Percentiles rank a stretch among this genome's conserved stretches.
phyloP scores from a whole-genome alignment of 2,797 vertebrate species.

The Premnoplex brunnescens region DNA sequence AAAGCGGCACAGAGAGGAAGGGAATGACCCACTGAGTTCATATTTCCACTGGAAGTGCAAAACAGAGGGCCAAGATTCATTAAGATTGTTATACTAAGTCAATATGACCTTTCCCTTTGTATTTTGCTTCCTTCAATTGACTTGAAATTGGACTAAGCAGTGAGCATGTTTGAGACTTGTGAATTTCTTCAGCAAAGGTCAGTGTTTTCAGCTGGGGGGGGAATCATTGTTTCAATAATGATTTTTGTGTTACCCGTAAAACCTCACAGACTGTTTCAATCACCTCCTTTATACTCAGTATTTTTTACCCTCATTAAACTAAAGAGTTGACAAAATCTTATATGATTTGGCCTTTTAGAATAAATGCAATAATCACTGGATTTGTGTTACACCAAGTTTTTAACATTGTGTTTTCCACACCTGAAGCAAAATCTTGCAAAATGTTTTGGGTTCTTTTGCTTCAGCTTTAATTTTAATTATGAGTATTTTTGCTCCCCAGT shows the following conservation, averaged over 20 bases:
- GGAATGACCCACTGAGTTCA: not conserved
- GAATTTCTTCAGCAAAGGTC: not conserved
- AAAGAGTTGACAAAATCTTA: not conserved
- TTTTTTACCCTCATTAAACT: not conserved
- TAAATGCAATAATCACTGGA: not conserved
- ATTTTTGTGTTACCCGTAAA: conserved; percentile 4
- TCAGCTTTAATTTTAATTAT: not conserved
- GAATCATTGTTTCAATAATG: not conserved
- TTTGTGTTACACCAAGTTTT: not conserved
- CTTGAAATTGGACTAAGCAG: not conserved
- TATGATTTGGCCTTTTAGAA: not conserved
- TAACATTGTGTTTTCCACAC: not conserved
- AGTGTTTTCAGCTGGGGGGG: not conserved
- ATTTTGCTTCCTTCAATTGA: conserved; percentile 46
- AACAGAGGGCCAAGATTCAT: not conserved
- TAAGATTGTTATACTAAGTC: not conserved
- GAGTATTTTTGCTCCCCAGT: not conserved
- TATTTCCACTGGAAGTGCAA: conserved; percentile 23
- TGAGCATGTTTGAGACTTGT: not conserved
- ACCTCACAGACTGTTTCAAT: not conserved
- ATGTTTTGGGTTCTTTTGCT: not conserved
- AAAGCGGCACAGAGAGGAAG: not conserved
- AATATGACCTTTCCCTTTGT: conserved; percentile 35
- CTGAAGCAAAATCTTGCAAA: not conserved
- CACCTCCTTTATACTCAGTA: not conserved